Evolutionary conservation across 1,140 invertebrate species (phyloP), one percentile per base, ranked within the genome.

Genomic region (Drosophila repleta): DNA sequence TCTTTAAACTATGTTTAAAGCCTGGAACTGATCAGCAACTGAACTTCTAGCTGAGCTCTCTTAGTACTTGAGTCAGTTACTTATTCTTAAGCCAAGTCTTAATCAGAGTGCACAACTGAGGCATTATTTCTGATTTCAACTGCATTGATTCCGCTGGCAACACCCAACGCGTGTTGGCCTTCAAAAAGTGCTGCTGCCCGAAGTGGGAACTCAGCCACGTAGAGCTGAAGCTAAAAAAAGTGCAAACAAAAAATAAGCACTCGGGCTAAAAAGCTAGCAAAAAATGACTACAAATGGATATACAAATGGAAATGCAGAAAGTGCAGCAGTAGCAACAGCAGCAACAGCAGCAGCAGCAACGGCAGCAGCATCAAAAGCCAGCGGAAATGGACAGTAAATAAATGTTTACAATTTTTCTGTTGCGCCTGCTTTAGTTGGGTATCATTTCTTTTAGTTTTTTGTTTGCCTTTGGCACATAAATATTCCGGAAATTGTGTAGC

Each of bases 311-410:
- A 79, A 79, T 84, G 80, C 61, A 67, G 60, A 48, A 56, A 70
- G 61, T 70, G 67, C 67, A 64, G 21, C 67, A 56, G 51, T 18
- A 41, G 61, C 67, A 64, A 13, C 67, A 56, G 43, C 24, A 41
- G 7, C 58, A 46, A 3, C 71, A 56, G 57, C 32, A 41, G 55
- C 62, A 56, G 4, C 45, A 18, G 18, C 24, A 49, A 32, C 17
- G 26, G 45, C 37, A 56, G 57, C 55, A 61, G 63, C 74, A 71
- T 87, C 82, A 88, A 88, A 87, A 82, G 71, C 62, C 75, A 76
- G 57, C 71, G 82, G 82, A 88, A 87, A 87, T 87, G 82, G 82
- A 87, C 82, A 87, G 82, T 87, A 88, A 88, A 87, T 88, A 82
- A 87, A 77, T 87, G 83, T 82, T 87, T 82, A 79, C 78, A 85